Evolutionary conservation across 2,113 vertebrate species (phyloP).

Genomic region (Rhineura floridana): DNA sequence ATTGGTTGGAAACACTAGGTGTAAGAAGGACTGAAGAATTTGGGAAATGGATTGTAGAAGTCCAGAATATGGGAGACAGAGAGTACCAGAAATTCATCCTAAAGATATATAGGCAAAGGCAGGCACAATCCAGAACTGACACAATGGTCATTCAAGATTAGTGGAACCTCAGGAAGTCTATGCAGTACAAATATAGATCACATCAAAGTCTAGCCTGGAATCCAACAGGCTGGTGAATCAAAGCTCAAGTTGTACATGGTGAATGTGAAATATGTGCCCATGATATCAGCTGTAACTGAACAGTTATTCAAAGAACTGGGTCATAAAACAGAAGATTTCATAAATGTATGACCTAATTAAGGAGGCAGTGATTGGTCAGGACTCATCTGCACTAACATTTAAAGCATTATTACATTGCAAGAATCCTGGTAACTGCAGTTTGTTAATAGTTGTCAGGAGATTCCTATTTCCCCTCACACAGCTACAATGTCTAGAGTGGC

Average conservation of each 20-base stretch:
- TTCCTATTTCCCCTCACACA: no score
- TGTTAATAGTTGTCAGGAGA: no score
- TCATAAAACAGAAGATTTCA: not conserved
- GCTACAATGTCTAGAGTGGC: no score
- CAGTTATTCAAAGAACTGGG: not conserved
- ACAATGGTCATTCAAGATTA: not conserved
- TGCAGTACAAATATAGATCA: not conserved
- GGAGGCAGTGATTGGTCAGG: not conserved
- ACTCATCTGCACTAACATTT: no score
- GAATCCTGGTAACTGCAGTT: no score
- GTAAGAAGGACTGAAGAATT: not conserved
- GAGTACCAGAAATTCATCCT: not conserved
- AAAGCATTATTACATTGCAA: no score
- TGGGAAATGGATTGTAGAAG: not conserved
- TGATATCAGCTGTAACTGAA: not conserved
- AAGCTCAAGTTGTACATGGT: not conserved
- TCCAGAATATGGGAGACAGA: not conserved
- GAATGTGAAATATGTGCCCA: not conserved
- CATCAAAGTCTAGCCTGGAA: not conserved
- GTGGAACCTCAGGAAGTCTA: not conserved
- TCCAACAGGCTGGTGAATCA: not conserved
- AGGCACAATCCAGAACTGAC: not conserved
- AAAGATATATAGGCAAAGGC: not conserved
- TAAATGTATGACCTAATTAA: slow-evolving; percentile 14
- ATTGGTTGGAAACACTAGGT: not conserved